Base-by-base conservation (phyloP, 2,113 vertebrate species). In the Tragelaphus strepsiceros region DNA sequence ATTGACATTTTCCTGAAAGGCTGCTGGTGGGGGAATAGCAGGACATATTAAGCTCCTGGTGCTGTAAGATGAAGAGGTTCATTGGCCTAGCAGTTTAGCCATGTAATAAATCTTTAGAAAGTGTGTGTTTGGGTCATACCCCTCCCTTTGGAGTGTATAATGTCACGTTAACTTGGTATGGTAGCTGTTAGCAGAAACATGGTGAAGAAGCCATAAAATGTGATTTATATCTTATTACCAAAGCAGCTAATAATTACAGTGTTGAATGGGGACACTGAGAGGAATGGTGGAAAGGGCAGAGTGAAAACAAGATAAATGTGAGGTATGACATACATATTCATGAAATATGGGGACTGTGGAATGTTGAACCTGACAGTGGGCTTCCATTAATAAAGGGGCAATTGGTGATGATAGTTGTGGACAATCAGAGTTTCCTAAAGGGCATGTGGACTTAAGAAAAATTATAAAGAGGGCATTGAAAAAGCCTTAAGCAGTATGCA, bases 181-280 rank as follows among this genome's bases (percentile, higher is more conserved):
- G 97, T 98, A 98, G 94, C 97, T 98, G 97, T 98, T 97, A 98
- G 97, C 97, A 98, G 96, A 98, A 98, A 98, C 98, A 98, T 90
- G 86, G 88, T 97, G 74, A 94, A 97, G 97, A 96, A 98, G 94
- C 95, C 96, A 97, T 98, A 98, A 98, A 98, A 98, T 97, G 61
- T 98, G 96, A 99, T 99, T 98, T 98, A 98, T 97, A 88, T 86
- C 86, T 96, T 97, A 97, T 97, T 97, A 97, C 96, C 7, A 35
- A 93, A 98, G 94, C 90, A 98, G 87, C 49, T 98, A 98, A 92
- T 93, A 98, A 98, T 98, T 97, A 97, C 91, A 94, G 97, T 74
- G 93, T 97, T 91, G 43, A 97, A 94, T 90, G 81, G 82, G 80
- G 12, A 94, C 49, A 43, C 12, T n/a, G 46, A 87, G 51, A 88